Evolutionary conservation across 2,797 vertebrate species (phyloP).

Genomic region (Apogon talboti): DNA sequence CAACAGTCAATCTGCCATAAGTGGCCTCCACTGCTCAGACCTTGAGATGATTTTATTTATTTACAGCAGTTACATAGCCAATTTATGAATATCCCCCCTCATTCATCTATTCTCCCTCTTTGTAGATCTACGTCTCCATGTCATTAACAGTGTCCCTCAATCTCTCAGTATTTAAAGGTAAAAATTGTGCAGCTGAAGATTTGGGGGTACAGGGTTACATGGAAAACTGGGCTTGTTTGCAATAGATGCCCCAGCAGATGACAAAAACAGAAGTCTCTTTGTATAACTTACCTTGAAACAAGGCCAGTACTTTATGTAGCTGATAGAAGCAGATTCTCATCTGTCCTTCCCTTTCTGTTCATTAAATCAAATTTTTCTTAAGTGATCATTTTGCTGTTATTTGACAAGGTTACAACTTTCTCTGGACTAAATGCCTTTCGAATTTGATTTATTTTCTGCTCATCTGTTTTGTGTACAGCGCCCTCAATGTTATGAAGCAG

Average conservation of each 20-base stretch:
- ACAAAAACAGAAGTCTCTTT: constrained; percentile 47
- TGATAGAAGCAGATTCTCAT: constrained; percentile 38
- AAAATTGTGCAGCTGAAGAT: constrained; percentile 30
- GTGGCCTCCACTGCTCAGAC: constrained; percentile 29
- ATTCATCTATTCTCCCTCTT: constrained; percentile 1
- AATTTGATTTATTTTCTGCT: constrained; percentile 15
- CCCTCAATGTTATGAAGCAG: constrained; percentile 19
- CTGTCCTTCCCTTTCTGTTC: constrained; percentile 54
- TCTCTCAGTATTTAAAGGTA: constrained; percentile 24
- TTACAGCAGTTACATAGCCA: constrained; percentile 10
- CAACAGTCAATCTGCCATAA: background rate
- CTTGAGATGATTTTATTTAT: constrained; percentile 34
- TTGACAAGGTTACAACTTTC: constrained; percentile 52
- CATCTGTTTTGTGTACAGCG: background rate
- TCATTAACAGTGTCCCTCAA: background rate
- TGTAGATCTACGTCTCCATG: background rate
- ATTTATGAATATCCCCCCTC: background rate
- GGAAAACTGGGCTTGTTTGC: constrained; percentile 29
- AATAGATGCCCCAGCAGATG: constrained; percentile 35
- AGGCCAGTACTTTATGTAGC: constrained; percentile 52
- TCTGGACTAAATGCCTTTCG: constrained; percentile 45
- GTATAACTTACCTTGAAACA: constrained; percentile 62
- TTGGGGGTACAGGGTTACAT: constrained; percentile 17
- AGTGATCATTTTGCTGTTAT: constrained; percentile 57
- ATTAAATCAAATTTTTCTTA: constrained; percentile 48